Conservation (phyloP, 2,797 vertebrate species). For the Eulemur coronatus region DNA sequence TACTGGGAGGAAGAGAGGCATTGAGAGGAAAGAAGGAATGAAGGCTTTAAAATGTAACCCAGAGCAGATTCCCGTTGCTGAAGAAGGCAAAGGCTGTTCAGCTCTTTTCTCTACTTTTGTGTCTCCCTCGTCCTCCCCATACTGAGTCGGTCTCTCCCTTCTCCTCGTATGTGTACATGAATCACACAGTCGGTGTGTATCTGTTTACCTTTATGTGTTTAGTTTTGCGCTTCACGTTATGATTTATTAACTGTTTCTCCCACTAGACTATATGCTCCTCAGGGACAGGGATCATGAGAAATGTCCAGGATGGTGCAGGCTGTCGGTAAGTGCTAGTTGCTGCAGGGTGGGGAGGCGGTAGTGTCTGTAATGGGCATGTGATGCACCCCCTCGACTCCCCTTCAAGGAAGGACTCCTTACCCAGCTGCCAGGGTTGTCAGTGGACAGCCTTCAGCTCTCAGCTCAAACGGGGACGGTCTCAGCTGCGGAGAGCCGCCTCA, state of each 20-base stretch:
- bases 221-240: background rate
- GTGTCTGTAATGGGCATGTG: background rate
- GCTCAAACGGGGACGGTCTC: background rate
- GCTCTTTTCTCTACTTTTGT: fast-evolving
- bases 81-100: background rate
- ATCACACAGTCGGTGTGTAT: background rate
- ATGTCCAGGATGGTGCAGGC: background rate
- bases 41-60: background rate
- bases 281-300: background rate
- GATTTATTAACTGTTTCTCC: background rate
- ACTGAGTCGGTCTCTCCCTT: background rate
- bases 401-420: background rate
- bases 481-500: background rate
- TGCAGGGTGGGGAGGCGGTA: background rate
- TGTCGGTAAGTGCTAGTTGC: background rate
- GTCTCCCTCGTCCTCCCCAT: too few relatives aligned
- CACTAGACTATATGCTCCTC: background rate
- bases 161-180: background rate
- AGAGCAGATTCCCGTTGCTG: too few relatives aligned
- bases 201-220: too few relatives aligned
- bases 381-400: fast-evolving
- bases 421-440: background rate
- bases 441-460: background rate
- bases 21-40: background rate
- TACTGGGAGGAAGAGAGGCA: background rate